Evolutionary conservation across 2,113 vertebrate genomes (phyloP).

Genomic region (Sinocyclocheilus grahami): DNA sequence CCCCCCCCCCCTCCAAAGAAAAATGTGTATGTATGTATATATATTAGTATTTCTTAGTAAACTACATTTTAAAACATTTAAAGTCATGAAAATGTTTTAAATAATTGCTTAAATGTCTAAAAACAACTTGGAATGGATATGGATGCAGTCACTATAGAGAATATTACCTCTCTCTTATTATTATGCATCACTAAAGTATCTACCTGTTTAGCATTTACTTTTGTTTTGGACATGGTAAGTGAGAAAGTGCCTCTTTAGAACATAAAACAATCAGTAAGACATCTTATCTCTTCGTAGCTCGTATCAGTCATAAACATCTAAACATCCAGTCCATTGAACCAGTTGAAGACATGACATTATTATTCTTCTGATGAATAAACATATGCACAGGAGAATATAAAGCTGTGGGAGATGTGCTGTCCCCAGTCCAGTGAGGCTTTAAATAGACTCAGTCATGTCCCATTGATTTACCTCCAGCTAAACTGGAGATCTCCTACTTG

Average conservation of each 20-base stretch:
- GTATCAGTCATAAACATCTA: background rate
- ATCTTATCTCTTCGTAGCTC: background rate
- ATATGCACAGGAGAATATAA: conserved; percentile 5
- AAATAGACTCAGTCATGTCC: background rate
- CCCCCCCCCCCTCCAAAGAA: too few species aligned
- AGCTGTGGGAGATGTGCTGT: background rate
- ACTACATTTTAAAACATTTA: too few species aligned
- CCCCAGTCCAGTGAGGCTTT: background rate
- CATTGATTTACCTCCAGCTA: background rate
- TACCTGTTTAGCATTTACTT: background rate
- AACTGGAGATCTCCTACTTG: background rate
- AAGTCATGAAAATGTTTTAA: too few species aligned
- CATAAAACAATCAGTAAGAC: background rate
- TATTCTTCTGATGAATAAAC: background rate
- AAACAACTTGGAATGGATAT: too few species aligned
- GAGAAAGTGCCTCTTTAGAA: background rate
- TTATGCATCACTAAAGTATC: background rate
- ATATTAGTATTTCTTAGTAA: too few species aligned
- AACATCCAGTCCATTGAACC: background rate
- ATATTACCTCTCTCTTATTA: background rate
- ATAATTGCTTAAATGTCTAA: too few species aligned
- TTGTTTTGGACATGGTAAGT: background rate
- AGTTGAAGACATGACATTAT: background rate
- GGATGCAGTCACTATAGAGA: background rate
- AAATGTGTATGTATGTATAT: too few species aligned